These are phyloP conservation scores for Todiramphus chloris DNA, from an alignment of 2,113 vertebrate genomes.

Conservation along the genomic window DNA sequence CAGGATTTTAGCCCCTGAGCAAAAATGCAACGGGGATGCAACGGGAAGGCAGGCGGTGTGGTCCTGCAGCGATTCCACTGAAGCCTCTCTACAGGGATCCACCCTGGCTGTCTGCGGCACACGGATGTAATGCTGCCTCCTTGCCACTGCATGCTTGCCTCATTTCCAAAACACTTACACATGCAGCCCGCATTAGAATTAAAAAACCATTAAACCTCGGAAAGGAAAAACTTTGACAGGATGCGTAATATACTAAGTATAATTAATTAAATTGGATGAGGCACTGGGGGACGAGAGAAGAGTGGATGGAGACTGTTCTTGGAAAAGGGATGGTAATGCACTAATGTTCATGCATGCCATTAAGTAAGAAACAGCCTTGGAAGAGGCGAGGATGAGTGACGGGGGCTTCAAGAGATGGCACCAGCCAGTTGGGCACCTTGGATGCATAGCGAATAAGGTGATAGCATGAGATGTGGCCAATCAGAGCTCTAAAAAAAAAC, in stretches of 20 bases:
- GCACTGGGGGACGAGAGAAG: constrained; percentile 51
- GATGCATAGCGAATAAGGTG: not conserved
- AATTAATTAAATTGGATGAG: constrained; percentile 75
- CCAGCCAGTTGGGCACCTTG: constrained; percentile 27
- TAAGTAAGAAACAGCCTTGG: constrained; percentile 13
- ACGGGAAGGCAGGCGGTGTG: not conserved
- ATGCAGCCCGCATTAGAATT: constrained; percentile 66
- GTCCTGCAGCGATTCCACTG: not conserved
- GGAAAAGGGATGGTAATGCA: constrained; percentile 59
- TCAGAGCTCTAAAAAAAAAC: constrained; percentile 2
- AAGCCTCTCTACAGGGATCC: not conserved
- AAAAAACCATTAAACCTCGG: constrained; percentile 69
- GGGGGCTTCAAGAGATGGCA: not conserved
- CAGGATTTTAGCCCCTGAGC: not conserved
- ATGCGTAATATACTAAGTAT: constrained; percentile 71
- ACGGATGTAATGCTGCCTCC: constrained; percentile 4
- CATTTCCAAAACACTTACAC: constrained; percentile 45
- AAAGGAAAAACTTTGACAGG: constrained; percentile 73
- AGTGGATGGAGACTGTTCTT: constrained; percentile 64
- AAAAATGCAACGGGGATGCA: not conserved
- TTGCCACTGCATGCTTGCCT: constrained; percentile 24
- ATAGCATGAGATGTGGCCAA: not conserved
- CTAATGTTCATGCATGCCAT: constrained; percentile 12
- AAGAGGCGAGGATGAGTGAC: not conserved
- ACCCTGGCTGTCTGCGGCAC: constrained; percentile 13